phyloP scores from a whole-genome alignment of 2,113 vertebrate species.

The Hemiprocne comata region DNA sequence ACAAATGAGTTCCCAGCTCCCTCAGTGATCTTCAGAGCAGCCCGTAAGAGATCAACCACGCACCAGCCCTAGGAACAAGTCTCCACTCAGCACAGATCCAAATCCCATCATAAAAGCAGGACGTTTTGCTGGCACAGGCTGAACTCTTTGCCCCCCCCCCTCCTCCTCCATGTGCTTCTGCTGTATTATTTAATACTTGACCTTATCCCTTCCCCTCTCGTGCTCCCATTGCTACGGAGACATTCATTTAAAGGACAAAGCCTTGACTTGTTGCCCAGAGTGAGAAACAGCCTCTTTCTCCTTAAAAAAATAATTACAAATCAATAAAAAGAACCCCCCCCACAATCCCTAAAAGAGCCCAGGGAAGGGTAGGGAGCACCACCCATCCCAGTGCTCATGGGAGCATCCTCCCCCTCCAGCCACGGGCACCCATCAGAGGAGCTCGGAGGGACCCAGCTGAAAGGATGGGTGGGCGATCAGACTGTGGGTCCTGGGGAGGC shows the following conservation, averaged over 20 bases:
- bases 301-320: not conserved
- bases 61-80: not conserved
- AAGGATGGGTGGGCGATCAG: not conserved
- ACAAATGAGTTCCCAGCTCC: not conserved
- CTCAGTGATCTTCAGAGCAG: not conserved
- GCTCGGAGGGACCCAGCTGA: not conserved
- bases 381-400: not conserved
- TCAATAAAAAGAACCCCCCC: too few relatives aligned
- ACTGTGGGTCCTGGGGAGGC: not conserved
- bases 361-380: not conserved
- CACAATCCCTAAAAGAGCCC: not conserved
- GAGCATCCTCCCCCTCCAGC: not conserved
- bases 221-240: not conserved
- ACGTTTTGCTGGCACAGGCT: not conserved
- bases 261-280: not conserved
- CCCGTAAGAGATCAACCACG: accelerated
- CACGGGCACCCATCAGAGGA: accelerated
- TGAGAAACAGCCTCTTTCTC: not conserved
- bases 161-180: accelerated
- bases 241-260: not conserved
- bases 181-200: not conserved
- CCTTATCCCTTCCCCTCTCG: not conserved
- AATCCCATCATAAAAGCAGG: not conserved
- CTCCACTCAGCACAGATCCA: not conserved
- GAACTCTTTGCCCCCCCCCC: not conserved